Evolutionary conservation across 2,113 vertebrate genomes (phyloP), one percentile per base, ranked within the genome.

Genomic region (Aegotheles bennettii): DNA sequence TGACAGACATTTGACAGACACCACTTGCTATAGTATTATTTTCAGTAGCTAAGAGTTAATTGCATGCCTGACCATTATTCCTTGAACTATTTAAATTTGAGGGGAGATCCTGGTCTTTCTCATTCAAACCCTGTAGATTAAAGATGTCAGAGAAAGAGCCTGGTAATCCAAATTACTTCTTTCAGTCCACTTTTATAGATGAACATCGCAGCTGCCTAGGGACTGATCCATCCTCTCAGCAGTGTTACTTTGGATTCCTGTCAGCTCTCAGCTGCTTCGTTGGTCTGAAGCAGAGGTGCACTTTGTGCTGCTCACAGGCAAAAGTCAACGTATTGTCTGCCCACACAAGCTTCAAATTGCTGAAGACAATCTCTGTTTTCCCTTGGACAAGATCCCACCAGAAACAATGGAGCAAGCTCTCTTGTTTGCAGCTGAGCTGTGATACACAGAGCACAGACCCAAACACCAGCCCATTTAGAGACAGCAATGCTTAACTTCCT

Each of bases 341-440:
- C 87, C 53, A 68, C 75, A 54, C n/a, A 57, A 68, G 65, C 87
- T 83, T 56, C 71, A 63, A 16, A 70, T 48, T 36, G 64, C 80
- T 94, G 84, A 92, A 91, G 70, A 59, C 70, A 81, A 38, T 17
- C 87, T 67, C 47, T 93, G 84, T 90, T 90, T 84, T 81, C 48
- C 71, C 47, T 86, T 91, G 91, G 95, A 89, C 60, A 57, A 71
- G 43, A 65, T 76, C 87, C 88, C 85, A 47, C 31, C 40, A 51
- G 67, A 88, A 95, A 94, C 92, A 97, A 92, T 38, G 83, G 79
- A 56, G 48, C 36, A 28, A 67, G 28, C 36, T 79, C 76, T 85
- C 70, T 83, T 61, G 87, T 95, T 94, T 93, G 89, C 74, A 82
- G 77, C 59, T 84, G 6, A 59, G 61, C 60, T 61, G 9, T 42